Percentiles rank a stretch among this genome's conserved stretches.
Conservation (phyloP, 1,140 invertebrate genomes). For the Drosophila equinoxialis region DNA sequence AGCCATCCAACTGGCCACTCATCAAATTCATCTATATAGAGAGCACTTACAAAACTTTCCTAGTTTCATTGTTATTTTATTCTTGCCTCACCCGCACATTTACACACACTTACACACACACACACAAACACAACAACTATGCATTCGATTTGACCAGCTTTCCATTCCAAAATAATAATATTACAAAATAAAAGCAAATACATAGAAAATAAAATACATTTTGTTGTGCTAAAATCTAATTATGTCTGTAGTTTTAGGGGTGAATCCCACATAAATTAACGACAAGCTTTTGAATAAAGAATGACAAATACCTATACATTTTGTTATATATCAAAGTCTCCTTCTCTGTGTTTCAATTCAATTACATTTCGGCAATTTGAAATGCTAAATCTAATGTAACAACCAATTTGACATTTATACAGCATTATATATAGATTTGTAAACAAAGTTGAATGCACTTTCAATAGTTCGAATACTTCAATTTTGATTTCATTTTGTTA, state of each 20-base stretch:
- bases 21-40: neutral
- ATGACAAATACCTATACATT: constrained; percentile 27
- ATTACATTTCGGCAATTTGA: neutral
- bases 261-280: constrained; percentile 31
- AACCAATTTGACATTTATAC: no score
- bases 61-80: constrained; percentile 49
- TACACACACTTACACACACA: constrained; percentile 37
- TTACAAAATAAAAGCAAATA: neutral
- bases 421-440: no score
- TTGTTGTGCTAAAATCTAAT: constrained; percentile 53
- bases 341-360: constrained; percentile 53
- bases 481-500: no score
- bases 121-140: constrained; percentile 1
- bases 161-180: constrained; percentile 39
- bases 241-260: constrained; percentile 60
- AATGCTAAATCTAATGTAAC: neutral
- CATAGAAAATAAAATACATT: constrained; percentile 19
- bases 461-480: no score
- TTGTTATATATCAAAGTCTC: constrained; percentile 12
- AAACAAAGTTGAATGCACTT: no score
- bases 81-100: constrained; percentile 26
- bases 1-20: neutral
- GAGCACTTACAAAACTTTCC: neutral
- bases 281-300: constrained; percentile 61
- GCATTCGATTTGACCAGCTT: constrained; percentile 39